Evolutionary conservation across 2,888 invertebrate species (phyloP).

Genomic region (Lithophane leautieri): DNA sequence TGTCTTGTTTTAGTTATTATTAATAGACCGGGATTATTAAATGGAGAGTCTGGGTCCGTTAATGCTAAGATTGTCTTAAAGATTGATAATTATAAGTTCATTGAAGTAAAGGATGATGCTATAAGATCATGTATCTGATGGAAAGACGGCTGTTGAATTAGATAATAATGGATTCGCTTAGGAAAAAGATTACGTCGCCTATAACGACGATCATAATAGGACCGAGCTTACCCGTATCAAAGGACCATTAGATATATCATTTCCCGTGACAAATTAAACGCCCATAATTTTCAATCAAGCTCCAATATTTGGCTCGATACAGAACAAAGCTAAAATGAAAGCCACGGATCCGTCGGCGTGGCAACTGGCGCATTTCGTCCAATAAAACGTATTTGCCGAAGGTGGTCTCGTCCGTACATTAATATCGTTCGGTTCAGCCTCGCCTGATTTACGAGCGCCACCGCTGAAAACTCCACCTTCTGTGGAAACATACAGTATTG

Average conservation of each 20-base stretch:
- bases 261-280: conserved; percentile 48
- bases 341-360: conserved; percentile 52
- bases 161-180: not conserved
- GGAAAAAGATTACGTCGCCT: conserved; percentile 11
- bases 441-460: conserved; percentile 72
- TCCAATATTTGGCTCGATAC: conserved; percentile 54
- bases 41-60: not conserved
- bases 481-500: conserved; percentile 56
- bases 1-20: conserved; percentile 18
- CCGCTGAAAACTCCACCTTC: conserved; percentile 72
- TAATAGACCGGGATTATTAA: conserved; percentile 32
- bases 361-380: conserved; percentile 63
- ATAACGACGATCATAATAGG: not conserved
- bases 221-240: not conserved
- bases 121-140: not conserved
- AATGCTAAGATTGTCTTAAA: not conserved
- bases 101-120: not conserved
- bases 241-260: conserved; percentile 16
- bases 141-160: not conserved
- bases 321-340: conserved; percentile 61
- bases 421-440: conserved; percentile 69
- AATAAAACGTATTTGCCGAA: conserved; percentile 72
- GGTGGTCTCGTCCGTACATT: conserved; percentile 71
- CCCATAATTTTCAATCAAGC: conserved; percentile 54
- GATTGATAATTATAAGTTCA: not conserved